Conservation (phyloP, 2,888 invertebrate species). For the Cecidostiba fungosa region DNA sequence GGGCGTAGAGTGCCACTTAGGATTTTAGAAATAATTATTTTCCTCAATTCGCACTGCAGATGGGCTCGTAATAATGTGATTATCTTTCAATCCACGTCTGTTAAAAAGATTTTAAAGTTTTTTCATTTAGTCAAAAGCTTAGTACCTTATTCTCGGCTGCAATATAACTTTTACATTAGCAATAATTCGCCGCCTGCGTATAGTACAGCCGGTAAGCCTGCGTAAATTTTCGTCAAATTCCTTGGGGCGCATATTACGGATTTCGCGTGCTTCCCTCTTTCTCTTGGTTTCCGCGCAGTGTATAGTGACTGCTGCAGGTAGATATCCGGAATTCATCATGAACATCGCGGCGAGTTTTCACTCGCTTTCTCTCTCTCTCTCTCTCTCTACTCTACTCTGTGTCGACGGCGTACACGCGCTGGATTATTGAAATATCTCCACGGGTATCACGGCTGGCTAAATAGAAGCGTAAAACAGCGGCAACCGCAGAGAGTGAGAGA, state of each 20-base stretch:
- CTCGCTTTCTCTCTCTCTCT: background rate
- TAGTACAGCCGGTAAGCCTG: background rate
- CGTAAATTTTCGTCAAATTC: constrained; percentile 49
- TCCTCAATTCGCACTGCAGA: too few relatives aligned
- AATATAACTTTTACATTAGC: background rate
- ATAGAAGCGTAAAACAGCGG: background rate
- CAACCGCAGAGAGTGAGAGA: background rate
- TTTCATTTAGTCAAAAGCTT: too few relatives aligned
- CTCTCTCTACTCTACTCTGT: background rate
- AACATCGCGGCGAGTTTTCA: background rate
- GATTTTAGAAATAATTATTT: too few relatives aligned
- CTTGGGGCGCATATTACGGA: constrained; percentile 34
- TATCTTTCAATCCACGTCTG: too few relatives aligned
- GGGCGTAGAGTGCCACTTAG: too few relatives aligned
- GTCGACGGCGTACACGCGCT: background rate
- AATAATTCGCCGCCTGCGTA: background rate
- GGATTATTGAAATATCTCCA: constrained; percentile 54
- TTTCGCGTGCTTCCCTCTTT: constrained; percentile 18
- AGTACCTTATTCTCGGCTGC: too few relatives aligned
- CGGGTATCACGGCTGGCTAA: background rate
- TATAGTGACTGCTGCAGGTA: constrained; percentile 34
- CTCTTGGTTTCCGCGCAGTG: background rate
- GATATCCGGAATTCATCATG: constrained; percentile 10
- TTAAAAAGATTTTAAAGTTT: too few relatives aligned
- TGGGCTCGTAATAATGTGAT: too few relatives aligned